A percentile compares a stretch with the other conserved stretches of the same genome.
Evolutionary conservation across 1,140 invertebrate species (phyloP).

Genomic region (Zaprionus capensis): DNA sequence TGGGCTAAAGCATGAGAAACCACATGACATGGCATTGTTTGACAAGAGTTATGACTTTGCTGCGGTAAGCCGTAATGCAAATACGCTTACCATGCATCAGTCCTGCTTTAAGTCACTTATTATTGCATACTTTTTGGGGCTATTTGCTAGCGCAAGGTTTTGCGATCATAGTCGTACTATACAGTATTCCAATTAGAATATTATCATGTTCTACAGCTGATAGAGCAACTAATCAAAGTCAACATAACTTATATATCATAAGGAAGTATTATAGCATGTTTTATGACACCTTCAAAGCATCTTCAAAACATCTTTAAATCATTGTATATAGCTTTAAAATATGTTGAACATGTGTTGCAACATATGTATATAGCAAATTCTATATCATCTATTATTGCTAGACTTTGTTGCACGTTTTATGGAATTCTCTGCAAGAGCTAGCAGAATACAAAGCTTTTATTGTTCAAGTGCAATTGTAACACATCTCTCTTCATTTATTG

Average conservation of each 20-base stretch:
- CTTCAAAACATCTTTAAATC: background rate
- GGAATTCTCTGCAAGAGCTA: background rate
- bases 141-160: background rate
- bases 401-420: background rate
- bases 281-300: background rate
- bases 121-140: background rate
- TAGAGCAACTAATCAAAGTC: background rate
- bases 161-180: too few species aligned
- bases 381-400: background rate
- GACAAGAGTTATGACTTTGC: background rate
- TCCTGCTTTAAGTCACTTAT: background rate
- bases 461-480: background rate
- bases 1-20: background rate
- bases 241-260: background rate
- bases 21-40: conserved; percentile 4
- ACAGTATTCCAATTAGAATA: too few species aligned
- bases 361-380: background rate
- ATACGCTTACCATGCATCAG: background rate
- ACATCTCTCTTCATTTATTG: background rate
- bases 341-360: too few species aligned
- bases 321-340: too few species aligned
- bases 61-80: background rate
- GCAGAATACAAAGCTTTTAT: background rate
- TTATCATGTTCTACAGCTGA: background rate
- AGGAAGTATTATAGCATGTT: background rate